Base-by-base conservation (phyloP, 2,888 invertebrate species). In the Spilarctia lutea region DNA sequence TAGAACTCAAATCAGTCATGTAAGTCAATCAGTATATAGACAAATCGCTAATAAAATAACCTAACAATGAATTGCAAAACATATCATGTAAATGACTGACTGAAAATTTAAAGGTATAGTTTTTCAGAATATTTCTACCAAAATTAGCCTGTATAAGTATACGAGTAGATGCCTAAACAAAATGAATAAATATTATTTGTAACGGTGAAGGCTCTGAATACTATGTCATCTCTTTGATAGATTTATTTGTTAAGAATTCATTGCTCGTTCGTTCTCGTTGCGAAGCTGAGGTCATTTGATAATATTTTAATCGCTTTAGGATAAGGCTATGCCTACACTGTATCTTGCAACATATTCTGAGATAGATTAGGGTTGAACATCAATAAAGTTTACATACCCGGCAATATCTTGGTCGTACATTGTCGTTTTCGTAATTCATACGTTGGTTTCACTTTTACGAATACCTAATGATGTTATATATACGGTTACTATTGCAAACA, bases 231-330 rank as follows among this genome's bases (percentile, higher is more conserved):
- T 45, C 66, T 52, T 83, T 72, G 71, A 75, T 77, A 65, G 71
- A 78, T 73, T 71, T 75, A 75, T 73, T 78, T 73, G n/a, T 3
- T 20, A 68, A 78, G 56, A 74, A 74, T 80, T 67, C 67, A 77
- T 76, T 73, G 72, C 70, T 71, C 48, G 39, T 68, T 71, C 30
- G 45, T 13, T 74, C 65, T 68, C 56, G 69, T 72, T 74, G 16
- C 65, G 27, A 66, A 72, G 68, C 13, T 52, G 67, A 68, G 70
- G 72, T 80, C 48, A 39, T 69, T 56, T 39, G 72, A 74, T 74
- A 76, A 63, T 63, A 63, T 63, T 30, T n/a, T n/a, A 13, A 74
- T 72, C 65, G 68, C 20, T 30, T 74, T 73, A 68, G 56, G 2
- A 66, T 39, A 45, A 68, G 35, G 72, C 65, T 33, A 13, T 11